phyloP scores from a whole-genome alignment of 2,888 invertebrate species.

The Orthosia gothica region DNA sequence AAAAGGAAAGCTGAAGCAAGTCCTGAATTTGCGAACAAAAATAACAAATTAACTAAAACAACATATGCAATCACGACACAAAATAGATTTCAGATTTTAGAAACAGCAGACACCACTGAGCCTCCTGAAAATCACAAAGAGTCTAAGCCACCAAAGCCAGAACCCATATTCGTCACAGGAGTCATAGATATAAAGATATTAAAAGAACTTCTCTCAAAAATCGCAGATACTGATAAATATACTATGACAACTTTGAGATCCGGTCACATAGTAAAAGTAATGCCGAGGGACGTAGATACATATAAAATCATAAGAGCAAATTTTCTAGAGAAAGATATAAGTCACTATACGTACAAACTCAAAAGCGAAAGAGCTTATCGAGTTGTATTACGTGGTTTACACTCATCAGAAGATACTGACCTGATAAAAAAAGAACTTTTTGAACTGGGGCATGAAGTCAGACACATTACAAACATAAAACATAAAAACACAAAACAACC shows the following conservation, averaged over 20 bases:
- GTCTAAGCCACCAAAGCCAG: slow-evolving; percentile 1
- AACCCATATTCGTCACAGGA: slow-evolving; percentile 17
- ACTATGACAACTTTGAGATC: too few species aligned
- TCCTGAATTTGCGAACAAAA: too few species aligned
- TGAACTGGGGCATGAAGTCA: too few species aligned
- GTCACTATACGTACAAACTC: slow-evolving; percentile 15
- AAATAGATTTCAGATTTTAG: neutral
- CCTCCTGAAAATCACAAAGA: neutral
- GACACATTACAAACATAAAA: too few species aligned
- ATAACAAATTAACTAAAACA: neutral
- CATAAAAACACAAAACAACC: slow-evolving; percentile 27
- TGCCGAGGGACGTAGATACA: too few species aligned
- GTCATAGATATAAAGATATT: too few species aligned
- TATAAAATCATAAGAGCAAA: too few species aligned
- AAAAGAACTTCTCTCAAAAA: too few species aligned
- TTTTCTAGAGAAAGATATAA: neutral
- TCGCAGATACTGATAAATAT: too few species aligned
- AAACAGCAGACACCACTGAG: too few species aligned
- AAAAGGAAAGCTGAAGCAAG: slow-evolving; percentile 7
- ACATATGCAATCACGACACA: neutral
- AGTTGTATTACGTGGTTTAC: too few species aligned
- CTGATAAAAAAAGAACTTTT: slow-evolving; percentile 15
- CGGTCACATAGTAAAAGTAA: too few species aligned
- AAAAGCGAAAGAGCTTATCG: slow-evolving; percentile 15
- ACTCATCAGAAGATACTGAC: slow-evolving; percentile 17